Percentiles rank a stretch among this genome's conserved stretches.
Evolutionary conservation across 2,113 vertebrate species (phyloP).

Genomic region (Gnathonemus echidnorhynchus): DNA sequence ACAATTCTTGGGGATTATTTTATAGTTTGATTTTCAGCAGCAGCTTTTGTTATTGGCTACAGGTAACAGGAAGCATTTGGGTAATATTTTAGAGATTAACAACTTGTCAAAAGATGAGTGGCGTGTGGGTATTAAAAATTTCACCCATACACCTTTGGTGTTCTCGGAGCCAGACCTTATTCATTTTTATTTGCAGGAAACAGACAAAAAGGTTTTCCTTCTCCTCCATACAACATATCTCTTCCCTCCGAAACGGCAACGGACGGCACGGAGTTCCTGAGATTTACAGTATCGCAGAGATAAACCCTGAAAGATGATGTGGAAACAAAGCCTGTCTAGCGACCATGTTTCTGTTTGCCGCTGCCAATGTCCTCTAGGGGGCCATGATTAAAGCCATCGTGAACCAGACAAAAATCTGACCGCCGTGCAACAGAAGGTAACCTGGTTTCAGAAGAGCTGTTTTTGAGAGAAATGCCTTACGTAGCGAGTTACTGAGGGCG

Average conservation of each 20-base stretch:
- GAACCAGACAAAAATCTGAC: background rate
- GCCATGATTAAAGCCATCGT: background rate
- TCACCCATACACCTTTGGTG: background rate
- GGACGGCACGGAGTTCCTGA: constrained; percentile 18
- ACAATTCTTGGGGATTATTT: background rate
- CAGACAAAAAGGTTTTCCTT: background rate
- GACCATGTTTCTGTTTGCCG: background rate
- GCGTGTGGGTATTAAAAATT: background rate
- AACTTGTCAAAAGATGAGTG: background rate
- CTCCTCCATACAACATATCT: background rate
- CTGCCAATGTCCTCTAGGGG: background rate
- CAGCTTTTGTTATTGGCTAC: background rate
- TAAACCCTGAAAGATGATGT: constrained; percentile 9
- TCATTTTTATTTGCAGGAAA: background rate
- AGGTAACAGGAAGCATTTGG: background rate
- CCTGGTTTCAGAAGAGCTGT: background rate
- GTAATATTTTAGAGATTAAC: background rate
- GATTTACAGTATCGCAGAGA: constrained; percentile 14
- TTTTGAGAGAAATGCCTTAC: constrained; percentile 1
- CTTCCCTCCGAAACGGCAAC: background rate
- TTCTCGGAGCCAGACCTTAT: background rate
- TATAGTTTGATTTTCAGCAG: background rate
- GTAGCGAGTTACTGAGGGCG: background rate
- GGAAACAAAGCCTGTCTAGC: background rate
- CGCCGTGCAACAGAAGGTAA: background rate